Base-by-base conservation (phyloP, 2,797 vertebrate genomes). In the Pipistrellus pipistrellus region DNA sequence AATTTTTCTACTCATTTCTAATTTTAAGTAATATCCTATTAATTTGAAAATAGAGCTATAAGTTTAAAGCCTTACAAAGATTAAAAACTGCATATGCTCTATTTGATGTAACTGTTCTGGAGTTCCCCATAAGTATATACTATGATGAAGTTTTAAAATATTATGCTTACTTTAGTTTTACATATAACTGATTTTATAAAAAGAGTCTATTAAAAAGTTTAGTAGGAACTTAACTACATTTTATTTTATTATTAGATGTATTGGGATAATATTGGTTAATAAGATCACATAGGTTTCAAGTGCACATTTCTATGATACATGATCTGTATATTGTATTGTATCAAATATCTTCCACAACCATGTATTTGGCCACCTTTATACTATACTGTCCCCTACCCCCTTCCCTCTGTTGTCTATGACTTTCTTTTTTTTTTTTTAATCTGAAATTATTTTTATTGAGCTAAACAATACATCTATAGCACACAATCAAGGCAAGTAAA, bases 171-270 rank as follows among this genome's bases (percentile, higher is more conserved):
- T 85, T 77, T 84, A 95, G 27, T 86, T 94, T 92, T 92, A 95
- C n/a, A 92, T 38, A 72, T 84, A 90, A 86, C 15, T 80, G 23
- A 90, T 90, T 96, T 95, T 90, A 92, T 32, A 87, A n/a, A 51
- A 64, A 81, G n/a, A 88, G 7, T 88, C 41, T 88, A 76, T 84
- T 94, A 87, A 95, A 93, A 93, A 95, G 30, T 76, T 94, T 89
- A 86, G 38, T 84, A 92, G 48, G 20, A 41, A 51, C n/a, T 53
- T 88, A 95, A 90, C 59, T 86, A 73, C 69, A 76, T n/a, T 73
- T 73, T 73, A 53, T 77, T 32, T 25, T 35, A 35, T 69, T 69
- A 77, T 35, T 35, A 53, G 53, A 53, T 55, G 2, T 25, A 77
- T 35, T 9, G 75, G n/a, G 51, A 53, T 35, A 8, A 25, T 13